Evolutionary conservation across 2,113 vertebrate species (phyloP).

Genomic region (Lamprologus speciosus): DNA sequence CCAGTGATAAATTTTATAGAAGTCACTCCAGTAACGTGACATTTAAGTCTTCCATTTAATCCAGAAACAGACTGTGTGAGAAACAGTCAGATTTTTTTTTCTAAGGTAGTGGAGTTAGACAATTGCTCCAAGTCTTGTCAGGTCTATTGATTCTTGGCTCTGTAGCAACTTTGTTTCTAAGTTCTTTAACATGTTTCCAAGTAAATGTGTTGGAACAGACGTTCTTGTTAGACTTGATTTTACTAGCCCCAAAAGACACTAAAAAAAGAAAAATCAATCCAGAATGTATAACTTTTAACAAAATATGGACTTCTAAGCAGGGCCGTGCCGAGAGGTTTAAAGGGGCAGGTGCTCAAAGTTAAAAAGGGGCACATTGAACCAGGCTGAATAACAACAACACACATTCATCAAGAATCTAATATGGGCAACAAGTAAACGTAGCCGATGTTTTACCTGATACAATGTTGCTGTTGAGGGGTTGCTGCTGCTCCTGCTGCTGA

Average conservation of each 20-base stretch:
- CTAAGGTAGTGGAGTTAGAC: background rate
- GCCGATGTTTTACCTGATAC: too few species aligned
- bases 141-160: background rate
- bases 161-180: background rate
- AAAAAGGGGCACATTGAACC: too few species aligned
- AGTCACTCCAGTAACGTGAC: slow-evolving; percentile 37
- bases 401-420: too few species aligned
- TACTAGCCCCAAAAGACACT: background rate
- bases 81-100: slow-evolving; percentile 4
- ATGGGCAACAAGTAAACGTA: too few species aligned
- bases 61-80: background rate
- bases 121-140: background rate
- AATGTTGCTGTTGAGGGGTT: too few species aligned
- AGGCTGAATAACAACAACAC: too few species aligned
- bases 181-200: background rate
- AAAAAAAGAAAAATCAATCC: background rate
- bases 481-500: too few species aligned
- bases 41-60: slow-evolving; percentile 40
- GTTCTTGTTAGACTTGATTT: background rate
- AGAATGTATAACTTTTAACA: background rate
- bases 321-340: too few species aligned
- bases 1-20: slow-evolving; percentile 23
- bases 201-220: background rate
- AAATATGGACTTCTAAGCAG: background rate
- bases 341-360: too few species aligned